Base-by-base conservation (phyloP, 2,888 invertebrate genomes). In the Macropis europaea region DNA sequence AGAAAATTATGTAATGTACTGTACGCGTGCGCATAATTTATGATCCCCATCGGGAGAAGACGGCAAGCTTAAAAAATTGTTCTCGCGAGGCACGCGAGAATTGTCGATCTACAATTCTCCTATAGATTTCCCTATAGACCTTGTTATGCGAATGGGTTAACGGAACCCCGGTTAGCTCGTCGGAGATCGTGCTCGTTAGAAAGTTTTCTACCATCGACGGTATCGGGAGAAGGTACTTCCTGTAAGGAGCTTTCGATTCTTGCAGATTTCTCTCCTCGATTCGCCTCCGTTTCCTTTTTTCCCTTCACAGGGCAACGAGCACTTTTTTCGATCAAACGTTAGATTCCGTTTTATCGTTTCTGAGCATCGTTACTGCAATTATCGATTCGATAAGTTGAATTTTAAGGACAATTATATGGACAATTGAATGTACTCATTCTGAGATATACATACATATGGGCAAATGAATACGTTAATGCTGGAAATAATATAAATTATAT, bases 141-240 rank as follows among this genome's bases (percentile, higher is more conserved):
- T 70, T 15, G 42, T 47, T 72, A 26, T 26, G 50, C 30, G 17
- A n/a, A 52, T 48, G 47, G 13, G 9, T 26, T 47, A 34, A 47
- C 28, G 13, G 7, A 56, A 30, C 36, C 32, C 34, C 2, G 26
- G 22, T 24, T 34, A 36, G 28, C 26, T n/a, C 9, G 2, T 30
- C 13, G 5, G 11, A 48, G 2, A 11, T 36, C 38, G 48, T 3
- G 22, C 48, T 62, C 30, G 53, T 67, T 61, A 61, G 7, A 59
- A 57, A 59, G 13, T 57, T 66, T 40, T 36, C 19, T 24, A 47
- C 11, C n/a, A 43, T 50, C n/a, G 13, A 32, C 36, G 30, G 19
- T 38, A 30, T n/a, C 3, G 15, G 26, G 7, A 19, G 3, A 47
- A 28, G 13, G 30, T 47, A 50, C 7, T 19, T 28, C 17, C 17